Conservation (phyloP, 2,113 vertebrate genomes). For the Zosterops lateralis region DNA sequence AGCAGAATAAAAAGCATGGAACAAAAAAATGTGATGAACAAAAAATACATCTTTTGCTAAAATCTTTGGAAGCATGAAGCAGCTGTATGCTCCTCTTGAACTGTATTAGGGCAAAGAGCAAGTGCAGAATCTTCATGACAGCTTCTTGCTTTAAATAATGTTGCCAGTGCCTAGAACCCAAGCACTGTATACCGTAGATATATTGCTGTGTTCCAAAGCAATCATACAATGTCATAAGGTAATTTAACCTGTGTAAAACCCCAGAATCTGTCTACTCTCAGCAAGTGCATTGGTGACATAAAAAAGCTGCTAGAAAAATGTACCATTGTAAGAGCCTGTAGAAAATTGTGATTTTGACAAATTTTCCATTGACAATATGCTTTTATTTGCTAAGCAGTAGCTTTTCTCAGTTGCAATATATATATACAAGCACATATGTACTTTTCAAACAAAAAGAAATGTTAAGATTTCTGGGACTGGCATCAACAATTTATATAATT, state of each 20-base stretch:
- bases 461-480: not conserved
- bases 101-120: not conserved
- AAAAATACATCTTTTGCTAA: not conserved
- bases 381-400: conserved; percentile 5
- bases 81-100: not conserved
- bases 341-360: not conserved
- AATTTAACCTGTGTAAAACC: conserved; percentile 26
- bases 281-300: not conserved
- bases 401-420: not conserved
- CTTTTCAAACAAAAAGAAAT: not conserved
- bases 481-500: not conserved
- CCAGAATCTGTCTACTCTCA: not conserved
- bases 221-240: not conserved
- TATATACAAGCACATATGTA: not conserved
- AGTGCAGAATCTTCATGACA: not conserved
- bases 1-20: not conserved
- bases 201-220: not conserved
- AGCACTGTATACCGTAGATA: not conserved
- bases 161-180: not conserved
- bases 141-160: conserved; percentile 1
- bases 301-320: not conserved
- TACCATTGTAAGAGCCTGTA: not conserved
- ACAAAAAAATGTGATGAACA: not conserved
- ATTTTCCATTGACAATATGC: not conserved
- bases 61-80: not conserved